Conservation (phyloP, 2,888 invertebrate genomes). For the Dinocampus coccinellae region DNA sequence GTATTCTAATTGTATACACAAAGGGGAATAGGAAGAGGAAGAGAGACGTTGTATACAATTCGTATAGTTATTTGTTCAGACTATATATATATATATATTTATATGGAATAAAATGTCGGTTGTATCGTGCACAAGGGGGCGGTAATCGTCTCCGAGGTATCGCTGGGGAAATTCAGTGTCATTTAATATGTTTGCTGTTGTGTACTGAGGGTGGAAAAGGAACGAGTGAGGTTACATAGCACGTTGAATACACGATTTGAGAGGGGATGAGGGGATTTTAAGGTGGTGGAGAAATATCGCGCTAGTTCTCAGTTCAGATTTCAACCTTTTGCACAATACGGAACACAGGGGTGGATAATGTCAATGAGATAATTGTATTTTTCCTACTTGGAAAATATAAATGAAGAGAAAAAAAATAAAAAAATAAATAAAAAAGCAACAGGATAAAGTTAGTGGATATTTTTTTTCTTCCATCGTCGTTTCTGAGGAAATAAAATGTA, state of each 20-base stretch:
- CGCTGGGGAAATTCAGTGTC: constrained; percentile 49
- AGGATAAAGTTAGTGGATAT: not conserved
- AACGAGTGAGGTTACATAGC: constrained; percentile 37
- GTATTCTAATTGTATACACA: not conserved
- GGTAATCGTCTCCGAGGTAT: constrained; percentile 44
- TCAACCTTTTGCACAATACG: constrained; percentile 5
- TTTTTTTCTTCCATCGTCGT: not conserved
- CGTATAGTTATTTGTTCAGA: not conserved
- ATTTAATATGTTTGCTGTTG: constrained; percentile 54
- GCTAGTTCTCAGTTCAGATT: constrained; percentile 2
- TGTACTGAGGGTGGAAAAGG: constrained; percentile 16
- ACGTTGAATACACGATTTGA: too few species aligned
- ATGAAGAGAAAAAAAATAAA: not conserved
- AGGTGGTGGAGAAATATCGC: not conserved
- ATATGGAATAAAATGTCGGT: constrained; percentile 41
- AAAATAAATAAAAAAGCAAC: too few species aligned
- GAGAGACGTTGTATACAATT: not conserved
- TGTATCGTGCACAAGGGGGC: constrained; percentile 40
- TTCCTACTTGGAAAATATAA: not conserved
- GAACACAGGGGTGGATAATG: not conserved
- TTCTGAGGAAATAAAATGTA: not conserved
- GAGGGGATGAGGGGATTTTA: constrained; percentile 34
- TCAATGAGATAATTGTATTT: not conserved
- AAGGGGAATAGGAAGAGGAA: not conserved
- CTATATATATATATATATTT: not conserved